Evolutionary conservation across 2,888 invertebrate species (phyloP), one percentile per base, ranked within the genome.

Genomic region (Pterostichus niger): DNA sequence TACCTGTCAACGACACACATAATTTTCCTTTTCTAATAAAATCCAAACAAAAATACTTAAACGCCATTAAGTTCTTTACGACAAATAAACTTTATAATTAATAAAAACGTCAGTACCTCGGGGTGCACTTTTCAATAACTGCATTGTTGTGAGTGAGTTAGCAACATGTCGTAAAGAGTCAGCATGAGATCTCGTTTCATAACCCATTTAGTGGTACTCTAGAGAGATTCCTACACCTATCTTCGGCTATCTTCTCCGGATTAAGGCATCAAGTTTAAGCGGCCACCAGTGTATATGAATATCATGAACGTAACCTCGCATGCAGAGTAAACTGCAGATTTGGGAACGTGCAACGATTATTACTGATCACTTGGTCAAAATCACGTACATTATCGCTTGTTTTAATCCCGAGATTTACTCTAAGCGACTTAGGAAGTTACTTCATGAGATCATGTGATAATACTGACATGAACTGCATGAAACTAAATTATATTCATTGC

Each of bases 261-360:
- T 59, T 59, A 59, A 11, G 17, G 59, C 59, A 59, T 59, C 59
- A 59, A 59, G 59, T 59, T 40, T 31, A 59, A 59, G 59, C 59
- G 24, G 31, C 54, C 59, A 59, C 24, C 11, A 59, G 59, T 11
- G 59, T 59, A 10, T 24, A 59, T 59, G 59, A 17, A 59, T 24
- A 40, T 24, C 59, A 31, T 1, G 17, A 59, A 3, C 31, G 31
- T 31, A 11, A 10, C 24, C 24, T 17, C 7, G 54, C 31, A 40
- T 31, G 54, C 31, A 40, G 40, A 7, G 40, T 40, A 40, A 40
- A 40, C 7, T 40, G 40, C 40, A 40, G 40, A 40, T 40, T 40
- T 40, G 3, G 40, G 40, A 40, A 40, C 40, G 17, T 24, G 59
- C 11, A 24, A 11, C 59, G 31, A 59, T 59, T 59, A 59, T 59